These are phyloP conservation scores for Drosophila infuscata DNA, from an alignment of 2,888 invertebrate species.

Conservation along the genomic window DNA sequence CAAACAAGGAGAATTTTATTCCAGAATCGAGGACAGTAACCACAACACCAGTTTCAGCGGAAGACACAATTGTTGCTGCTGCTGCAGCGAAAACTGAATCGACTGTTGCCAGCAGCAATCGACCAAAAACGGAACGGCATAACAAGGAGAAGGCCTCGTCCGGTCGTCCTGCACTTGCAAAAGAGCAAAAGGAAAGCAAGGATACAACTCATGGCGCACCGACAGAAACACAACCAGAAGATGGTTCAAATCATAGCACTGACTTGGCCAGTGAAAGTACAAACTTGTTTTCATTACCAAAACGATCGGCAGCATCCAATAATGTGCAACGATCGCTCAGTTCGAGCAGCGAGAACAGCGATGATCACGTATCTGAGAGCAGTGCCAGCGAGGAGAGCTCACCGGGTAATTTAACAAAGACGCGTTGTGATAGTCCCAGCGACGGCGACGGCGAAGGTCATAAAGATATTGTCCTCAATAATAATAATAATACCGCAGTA, in stretches of 20 bases:
- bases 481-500: conserved; percentile 20
- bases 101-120: conserved; percentile 85
- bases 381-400: conserved; percentile 83
- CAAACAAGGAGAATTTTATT: conserved; percentile 72
- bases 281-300: conserved; percentile 39
- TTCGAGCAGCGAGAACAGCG: conserved; percentile 71
- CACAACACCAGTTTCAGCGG: conserved; percentile 37
- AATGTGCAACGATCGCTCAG: conserved; percentile 68
- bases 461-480: conserved; percentile 29
- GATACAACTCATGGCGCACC: conserved; percentile 40
- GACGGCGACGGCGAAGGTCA: conserved; percentile 32
- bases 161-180: conserved; percentile 47
- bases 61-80: conserved; percentile 51
- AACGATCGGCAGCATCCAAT: conserved; percentile 38
- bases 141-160: conserved; percentile 86
- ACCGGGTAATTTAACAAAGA: conserved; percentile 79
- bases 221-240: conserved; percentile 27
- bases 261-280: conserved; percentile 26
- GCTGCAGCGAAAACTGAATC: conserved; percentile 50
- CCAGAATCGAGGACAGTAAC: conserved; percentile 56
- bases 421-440: conserved; percentile 50
- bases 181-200: conserved; percentile 33
- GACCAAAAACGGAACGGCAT: conserved; percentile 45
- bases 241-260: conserved; percentile 15
- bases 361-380: conserved; percentile 76